Evolutionary conservation across 2,797 vertebrate genomes (phyloP), one percentile per base, ranked within the genome.

Genomic region (Rhinella marina): DNA sequence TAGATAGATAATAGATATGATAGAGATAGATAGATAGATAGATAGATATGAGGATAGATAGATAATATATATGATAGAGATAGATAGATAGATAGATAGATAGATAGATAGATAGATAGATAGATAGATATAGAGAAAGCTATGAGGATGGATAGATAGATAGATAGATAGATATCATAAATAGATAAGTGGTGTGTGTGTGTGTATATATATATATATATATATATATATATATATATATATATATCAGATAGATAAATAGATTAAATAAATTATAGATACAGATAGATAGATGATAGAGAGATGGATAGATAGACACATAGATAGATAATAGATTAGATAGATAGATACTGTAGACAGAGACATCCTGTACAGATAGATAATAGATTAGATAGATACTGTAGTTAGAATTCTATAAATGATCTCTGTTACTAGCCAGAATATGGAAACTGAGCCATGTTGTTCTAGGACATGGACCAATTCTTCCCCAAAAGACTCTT

Each of bases 361-460:
- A n/a, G n/a, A n/a, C n/a, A n/a, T n/a, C n/a, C n/a, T n/a, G n/a
- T n/a, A n/a, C n/a, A 80, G 54, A 41, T 41, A 61, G 57, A 80
- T 61, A 80, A 29, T n/a, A 62, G 41, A 32, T 62, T 41, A 62
- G 78, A 61, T 80, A 81, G 57, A 62, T 81, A n/a, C 48, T 29
- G n/a, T 81, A 64, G 79, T 64, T 16, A 25, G 80, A 25, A 41
- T 16, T 81, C 32, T n/a, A 61, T 52, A 66, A 48, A 82, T 82
- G n/a, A 68, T 3, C 32, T n/a, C 21, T 54, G 48, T 82, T 82
- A 54, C 61, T 66, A 25, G 41, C 21, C 50, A 12, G 70, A 76
- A 62, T 29, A 85, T 76, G 83, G 25, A 62, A 25, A 27, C 72
- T 17, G 56, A 66, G 10, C 59, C 13, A n/a, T 17, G 54, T 57